Percentiles rank a stretch among this genome's conserved stretches.
phyloP scores from a whole-genome alignment of 2,113 vertebrate genomes.

The Marmota monax region DNA sequence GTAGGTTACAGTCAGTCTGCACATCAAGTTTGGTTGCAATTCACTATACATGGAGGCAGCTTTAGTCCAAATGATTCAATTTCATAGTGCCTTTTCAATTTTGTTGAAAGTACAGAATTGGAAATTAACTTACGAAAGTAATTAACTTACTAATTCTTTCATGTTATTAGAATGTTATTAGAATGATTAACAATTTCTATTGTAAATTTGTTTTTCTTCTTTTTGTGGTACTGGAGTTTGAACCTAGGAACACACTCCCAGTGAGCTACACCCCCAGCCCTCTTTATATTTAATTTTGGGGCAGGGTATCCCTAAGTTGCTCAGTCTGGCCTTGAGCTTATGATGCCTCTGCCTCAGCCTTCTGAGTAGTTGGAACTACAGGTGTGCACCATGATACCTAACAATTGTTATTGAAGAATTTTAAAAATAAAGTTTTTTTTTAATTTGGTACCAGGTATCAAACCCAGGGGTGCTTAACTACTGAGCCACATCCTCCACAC shows the following conservation, averaged over 20 bases:
- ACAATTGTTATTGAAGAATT: conserved; percentile 1
- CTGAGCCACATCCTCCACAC: too few relatives aligned
- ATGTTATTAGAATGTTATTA: background rate
- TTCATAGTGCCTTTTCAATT: background rate
- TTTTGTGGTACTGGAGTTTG: background rate
- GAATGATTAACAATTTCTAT: conserved; percentile 40
- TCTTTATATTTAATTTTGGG: background rate
- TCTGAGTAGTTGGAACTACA: background rate
- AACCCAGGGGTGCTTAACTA: too few relatives aligned
- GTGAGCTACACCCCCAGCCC: background rate
- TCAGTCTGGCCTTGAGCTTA: background rate
- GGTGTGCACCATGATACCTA: background rate
- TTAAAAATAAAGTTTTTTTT: conserved; percentile 33
- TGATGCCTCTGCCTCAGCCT: background rate
- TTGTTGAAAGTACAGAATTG: conserved; percentile 22
- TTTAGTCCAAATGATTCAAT: background rate
- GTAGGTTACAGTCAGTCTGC: background rate
- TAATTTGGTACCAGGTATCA: background rate
- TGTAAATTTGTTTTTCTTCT: too few relatives aligned
- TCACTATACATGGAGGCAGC: background rate
- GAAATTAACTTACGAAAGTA: background rate
- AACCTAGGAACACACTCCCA: background rate
- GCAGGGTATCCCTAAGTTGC: background rate
- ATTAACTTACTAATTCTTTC: too few relatives aligned
- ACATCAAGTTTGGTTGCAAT: background rate